A percentile compares a stretch with the other conserved stretches of the same genome.
phyloP scores from a whole-genome alignment of 1,140 invertebrate genomes.

The Drosophila serrata region DNA sequence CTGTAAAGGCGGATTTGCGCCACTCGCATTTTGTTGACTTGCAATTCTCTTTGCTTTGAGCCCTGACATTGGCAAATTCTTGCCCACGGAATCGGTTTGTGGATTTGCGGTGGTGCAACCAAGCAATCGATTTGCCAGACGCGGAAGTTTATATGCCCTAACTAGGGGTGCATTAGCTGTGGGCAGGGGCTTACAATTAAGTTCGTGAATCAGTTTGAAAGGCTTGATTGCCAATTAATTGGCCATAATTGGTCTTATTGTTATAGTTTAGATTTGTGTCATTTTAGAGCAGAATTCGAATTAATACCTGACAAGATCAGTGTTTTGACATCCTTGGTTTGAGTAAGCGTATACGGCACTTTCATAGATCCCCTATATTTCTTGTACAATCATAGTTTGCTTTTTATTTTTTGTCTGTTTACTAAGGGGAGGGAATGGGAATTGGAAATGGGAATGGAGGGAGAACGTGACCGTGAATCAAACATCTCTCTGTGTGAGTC shows the following conservation, averaged over 20 bases:
- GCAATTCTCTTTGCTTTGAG: slow-evolving; percentile 25
- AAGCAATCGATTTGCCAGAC: slow-evolving; percentile 38
- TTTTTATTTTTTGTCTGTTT: slow-evolving; percentile 15
- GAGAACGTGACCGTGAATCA: slow-evolving; percentile 43
- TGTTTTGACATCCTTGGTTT: background rate
- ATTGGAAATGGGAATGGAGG: slow-evolving; percentile 1
- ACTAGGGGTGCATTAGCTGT: background rate
- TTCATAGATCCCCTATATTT: slow-evolving; percentile 4
- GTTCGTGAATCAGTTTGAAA: background rate
- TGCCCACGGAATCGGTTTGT: slow-evolving; percentile 30
- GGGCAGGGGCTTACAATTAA: background rate
- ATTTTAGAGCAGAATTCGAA: too few species aligned
- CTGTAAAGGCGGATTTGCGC: slow-evolving; percentile 36
- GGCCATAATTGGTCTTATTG: background rate
- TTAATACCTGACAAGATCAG: background rate
- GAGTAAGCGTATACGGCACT: background rate
- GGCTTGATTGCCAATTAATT: background rate
- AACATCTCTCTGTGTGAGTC: slow-evolving; percentile 16
- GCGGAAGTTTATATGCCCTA: slow-evolving; percentile 38
- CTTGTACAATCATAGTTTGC: background rate
- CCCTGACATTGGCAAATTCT: slow-evolving; percentile 48
- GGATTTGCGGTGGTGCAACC: slow-evolving; percentile 24
- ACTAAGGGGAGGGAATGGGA: background rate
- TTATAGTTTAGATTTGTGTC: background rate
- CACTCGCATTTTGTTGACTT: slow-evolving; percentile 36